Base-by-base conservation (phyloP, 2,797 vertebrate genomes). In the Silurus aristotelis region DNA sequence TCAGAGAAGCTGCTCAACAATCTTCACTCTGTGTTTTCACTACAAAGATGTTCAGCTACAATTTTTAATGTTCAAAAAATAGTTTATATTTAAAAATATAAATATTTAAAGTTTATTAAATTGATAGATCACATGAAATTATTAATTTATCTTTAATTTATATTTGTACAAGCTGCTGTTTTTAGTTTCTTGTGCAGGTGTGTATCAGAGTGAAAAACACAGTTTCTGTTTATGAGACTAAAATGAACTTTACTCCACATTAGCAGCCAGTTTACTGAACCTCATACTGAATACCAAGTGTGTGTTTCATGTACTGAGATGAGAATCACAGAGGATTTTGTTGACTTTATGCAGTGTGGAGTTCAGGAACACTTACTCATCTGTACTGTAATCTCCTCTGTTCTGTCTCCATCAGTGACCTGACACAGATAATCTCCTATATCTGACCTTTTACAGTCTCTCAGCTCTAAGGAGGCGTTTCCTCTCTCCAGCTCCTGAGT, bases 401-500 rank as follows among this genome's bases (percentile, higher is more conserved):
- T 80, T 64, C 6, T 71, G 38, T 38, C 4, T 38, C 38, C 38
- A 38, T 38, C 38, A 38, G 38, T 38, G 38, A 38, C 38, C 38
- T 85, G 76, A 79, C 84, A 85, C 12, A 60, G 77, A 22, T 85
- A 85, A 67, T 70, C 1, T 80, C 84, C 56, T 6, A 0, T 0
- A 70, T 85, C 84, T 31, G 77, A 70, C 6, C 5, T 0, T 85
- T 0, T 38, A 25, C 20, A n/a, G 52, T 70, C 20, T 71, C 43
- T 85, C 64, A 85, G 76, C 27, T 48, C 58, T 68, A 85, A 79
- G 78, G 84, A 85, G 76, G 81, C 84, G 58, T 63, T 80, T 71
- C 84, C 84, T 81, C 56, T 81, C 77, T 73, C 22, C 46, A 84
- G 61, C 48, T 38, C 38, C 38, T 38, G 38, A 38, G 38, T 38